Base-by-base conservation (phyloP, 2,888 invertebrate genomes). In the Eledone cirrhosa region DNA sequence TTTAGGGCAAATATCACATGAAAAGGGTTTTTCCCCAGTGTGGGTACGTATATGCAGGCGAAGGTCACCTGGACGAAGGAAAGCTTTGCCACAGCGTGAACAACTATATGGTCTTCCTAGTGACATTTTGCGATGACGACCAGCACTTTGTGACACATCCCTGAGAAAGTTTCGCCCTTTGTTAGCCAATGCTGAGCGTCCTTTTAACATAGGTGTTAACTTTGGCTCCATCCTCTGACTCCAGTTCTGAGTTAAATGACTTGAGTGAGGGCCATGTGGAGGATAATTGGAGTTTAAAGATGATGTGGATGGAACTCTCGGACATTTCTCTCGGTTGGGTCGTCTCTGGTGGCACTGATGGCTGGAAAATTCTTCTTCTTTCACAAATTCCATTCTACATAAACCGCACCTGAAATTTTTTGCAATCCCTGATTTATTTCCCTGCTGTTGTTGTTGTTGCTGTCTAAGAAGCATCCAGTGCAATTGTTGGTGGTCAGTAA, bases 41-140 rank as follows among this genome's bases (percentile, higher is more conserved):
- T 76, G 76, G 0, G 76, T 76, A 19, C 76, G 76, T 47, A 53
- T 48, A 53, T 76, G 76, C 76, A 53, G 19, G n/a, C 72, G 33
- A 24, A 72, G 72, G 24, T 72, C 72, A 5, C 72, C 72, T 22
- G 72, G 72, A 27, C 72, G 33, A n/a, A 72, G 41, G 41, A 72
- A 72, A 2, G 72, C 31, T 33, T 72, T 72, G 11, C 72, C 72
- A 72, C 72, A 72, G n/a, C 72, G 72, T 29, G 41, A n/a, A 72
- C 72, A 72, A 3, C 29, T 41, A 22, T 72, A 41, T 2, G 72
- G 72, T 13, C 72, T 31, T 1, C 72, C n/a, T 14, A 72, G 3
- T 22, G n/a, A n/a, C 33, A 19, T 72, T 72, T 72, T 7, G n/a
- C 72, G 31, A 41, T 24, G 11, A 22, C 41, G 33, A n/a, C 31